A percentile compares a stretch with the other conserved stretches of the same genome.
phyloP scores from a whole-genome alignment of 1,140 invertebrate species.

The Ceratitis capitata region DNA sequence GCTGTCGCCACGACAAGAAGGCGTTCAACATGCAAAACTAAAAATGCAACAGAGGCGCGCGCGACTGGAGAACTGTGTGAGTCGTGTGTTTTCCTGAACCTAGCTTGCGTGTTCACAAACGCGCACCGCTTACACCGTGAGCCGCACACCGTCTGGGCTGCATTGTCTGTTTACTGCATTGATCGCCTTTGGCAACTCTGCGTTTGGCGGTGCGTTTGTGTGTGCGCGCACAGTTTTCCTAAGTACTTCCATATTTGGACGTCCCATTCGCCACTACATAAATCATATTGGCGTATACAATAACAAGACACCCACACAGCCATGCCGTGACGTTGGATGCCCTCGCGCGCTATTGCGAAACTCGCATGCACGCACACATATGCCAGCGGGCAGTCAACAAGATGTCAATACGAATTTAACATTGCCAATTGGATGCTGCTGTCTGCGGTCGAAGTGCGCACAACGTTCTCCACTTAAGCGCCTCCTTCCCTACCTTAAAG shows the following conservation, averaged over 20 bases:
- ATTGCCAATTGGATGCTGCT: neutral
- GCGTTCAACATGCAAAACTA: neutral
- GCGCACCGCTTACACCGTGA: too few relatives aligned
- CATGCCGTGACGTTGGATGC: too few relatives aligned
- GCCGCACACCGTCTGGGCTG: neutral
- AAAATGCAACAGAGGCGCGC: neutral
- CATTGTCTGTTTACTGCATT: neutral
- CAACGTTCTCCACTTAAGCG: neutral
- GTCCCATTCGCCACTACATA: slow-evolving; percentile 17
- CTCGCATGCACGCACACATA: neutral
- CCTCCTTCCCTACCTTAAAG: too few relatives aligned
- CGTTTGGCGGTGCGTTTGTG: neutral
- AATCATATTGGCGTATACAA: neutral
- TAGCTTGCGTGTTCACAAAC: too few relatives aligned
- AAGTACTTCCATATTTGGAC: slow-evolving; percentile 32
- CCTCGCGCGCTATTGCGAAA: neutral
- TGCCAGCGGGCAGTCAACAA: slow-evolving; percentile 25
- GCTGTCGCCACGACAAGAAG: too few relatives aligned
- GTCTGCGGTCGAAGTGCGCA: too few relatives aligned
- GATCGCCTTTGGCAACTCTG: neutral
- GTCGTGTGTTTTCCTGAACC: neutral
- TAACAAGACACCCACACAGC: slow-evolving; percentile 6
- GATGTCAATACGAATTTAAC: slow-evolving; percentile 32
- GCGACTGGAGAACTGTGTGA: neutral
- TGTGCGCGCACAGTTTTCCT: neutral